phyloP scores from a whole-genome alignment of 2,888 invertebrate species.

The Cryptosula pallasiana region DNA sequence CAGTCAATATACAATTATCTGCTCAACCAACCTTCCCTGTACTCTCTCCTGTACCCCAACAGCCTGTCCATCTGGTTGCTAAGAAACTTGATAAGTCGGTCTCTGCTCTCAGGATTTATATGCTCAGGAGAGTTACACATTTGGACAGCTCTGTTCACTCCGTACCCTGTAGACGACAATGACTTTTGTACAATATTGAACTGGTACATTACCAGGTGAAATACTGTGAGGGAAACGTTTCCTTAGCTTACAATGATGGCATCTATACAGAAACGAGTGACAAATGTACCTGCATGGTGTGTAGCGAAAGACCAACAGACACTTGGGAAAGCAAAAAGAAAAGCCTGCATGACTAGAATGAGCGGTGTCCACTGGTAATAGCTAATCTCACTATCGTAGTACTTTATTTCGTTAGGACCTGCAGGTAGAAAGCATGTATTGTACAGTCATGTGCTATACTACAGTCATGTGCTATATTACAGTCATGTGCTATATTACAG shows the following conservation, averaged over 20 bases:
- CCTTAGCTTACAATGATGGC: no score
- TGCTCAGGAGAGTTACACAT: constrained; percentile 22
- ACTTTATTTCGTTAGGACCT: background rate
- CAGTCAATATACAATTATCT: no score
- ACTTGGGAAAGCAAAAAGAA: constrained; percentile 21
- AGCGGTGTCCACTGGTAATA: constrained; percentile 22
- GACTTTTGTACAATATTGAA: no score
- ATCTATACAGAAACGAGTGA: no score
- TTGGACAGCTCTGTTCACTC: constrained; percentile 21
- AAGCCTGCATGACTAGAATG: constrained; percentile 19
- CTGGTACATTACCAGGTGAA: no score
- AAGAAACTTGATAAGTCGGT: constrained; percentile 13
- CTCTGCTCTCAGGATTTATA: constrained; percentile 21
- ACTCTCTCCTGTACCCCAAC: constrained; percentile 14
- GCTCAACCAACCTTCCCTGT: constrained; percentile 14
- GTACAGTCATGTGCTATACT: no score
- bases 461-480: no score
- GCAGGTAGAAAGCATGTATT: background rate
- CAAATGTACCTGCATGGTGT: constrained; percentile 18
- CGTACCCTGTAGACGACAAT: constrained; percentile 17
- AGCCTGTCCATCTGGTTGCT: constrained; percentile 21
- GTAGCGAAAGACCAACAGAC: constrained; percentile 16
- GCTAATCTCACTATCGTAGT: constrained; percentile 12
- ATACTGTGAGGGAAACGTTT: no score
- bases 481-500: no score